Evolutionary conservation across 2,113 vertebrate genomes (phyloP), one percentile per base, ranked within the genome.

Genomic region (Oryzias melastigma): DNA sequence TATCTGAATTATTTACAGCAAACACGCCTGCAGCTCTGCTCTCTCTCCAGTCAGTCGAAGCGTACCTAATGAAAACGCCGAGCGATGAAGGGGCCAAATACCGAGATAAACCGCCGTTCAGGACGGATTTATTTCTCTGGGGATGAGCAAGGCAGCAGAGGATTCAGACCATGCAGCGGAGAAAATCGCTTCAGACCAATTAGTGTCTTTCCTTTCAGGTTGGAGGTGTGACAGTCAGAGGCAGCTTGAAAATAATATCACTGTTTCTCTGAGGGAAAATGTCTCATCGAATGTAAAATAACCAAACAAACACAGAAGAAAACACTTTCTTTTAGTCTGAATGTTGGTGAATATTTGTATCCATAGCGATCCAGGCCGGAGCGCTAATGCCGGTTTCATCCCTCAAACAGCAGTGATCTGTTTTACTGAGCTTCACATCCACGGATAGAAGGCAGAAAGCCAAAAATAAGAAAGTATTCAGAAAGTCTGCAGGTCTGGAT

Each of bases 1-100:
- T 46, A 58, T 63, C 65, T 52, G 50, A 48, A 50, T 66, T 67
- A 64, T 73, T 81, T 59, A 76, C 68, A 52, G 27, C 52, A 44
- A 44, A 66, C 17, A 44, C n/a, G 41, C 46, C 29, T 59, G 12
- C 42, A 6, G 47, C 52, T 63, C 22, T 5, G 17, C 29, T 55
- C 64, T 44, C 46, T 18, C 24, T 48, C 35, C 41, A 49, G 5
- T 14, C 14, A 62, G 13, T 60, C 52, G 55, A 19, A 51, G 4
- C 44, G 12, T 5, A 45, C 15, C 48, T 35, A 40, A 58, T 13
- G 14, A 62, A 58, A 15, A 24, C 54, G 49, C 18, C 14, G 15
- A 18, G 46, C 4, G 51, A 44, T 58, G 19, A 50, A 65, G 14
- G 47, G 25, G 27, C 6, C 16, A 40, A 40, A 49, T 19, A 48